These are phyloP conservation scores for Apotomis betuletana DNA, from an alignment of 2,888 invertebrate genomes.

Conservation along the genomic window DNA sequence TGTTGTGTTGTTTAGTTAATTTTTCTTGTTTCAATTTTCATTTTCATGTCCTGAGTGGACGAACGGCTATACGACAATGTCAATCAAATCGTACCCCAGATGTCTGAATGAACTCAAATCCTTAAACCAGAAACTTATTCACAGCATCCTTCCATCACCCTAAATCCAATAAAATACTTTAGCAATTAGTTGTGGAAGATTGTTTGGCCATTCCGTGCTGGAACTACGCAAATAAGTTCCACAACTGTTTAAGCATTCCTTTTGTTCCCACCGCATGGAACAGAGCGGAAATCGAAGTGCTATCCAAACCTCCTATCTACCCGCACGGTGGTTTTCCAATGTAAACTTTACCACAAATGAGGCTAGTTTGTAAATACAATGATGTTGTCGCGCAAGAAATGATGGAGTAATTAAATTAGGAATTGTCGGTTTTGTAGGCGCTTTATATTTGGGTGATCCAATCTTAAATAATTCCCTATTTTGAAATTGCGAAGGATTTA, in stretches of 20 bases:
- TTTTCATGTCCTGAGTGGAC: no score
- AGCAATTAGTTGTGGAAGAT: slow-evolving; percentile 27
- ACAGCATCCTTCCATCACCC: not conserved
- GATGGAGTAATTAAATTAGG: not conserved
- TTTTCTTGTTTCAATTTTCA: no score
- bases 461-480: not conserved
- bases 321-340: not conserved
- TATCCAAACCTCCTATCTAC: slow-evolving; percentile 5
- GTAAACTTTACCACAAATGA: not conserved
- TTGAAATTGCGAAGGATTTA: no score
- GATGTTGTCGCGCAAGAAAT: not conserved
- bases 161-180: slow-evolving; percentile 25
- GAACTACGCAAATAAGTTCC: slow-evolving; percentile 23
- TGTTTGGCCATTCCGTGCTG: slow-evolving; percentile 11
- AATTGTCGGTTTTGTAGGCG: not conserved
- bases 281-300: not conserved
- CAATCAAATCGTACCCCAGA: no score
- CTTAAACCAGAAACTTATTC: not conserved
- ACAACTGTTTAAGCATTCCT: slow-evolving; percentile 20
- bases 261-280: slow-evolving; percentile 3
- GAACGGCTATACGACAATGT: no score
- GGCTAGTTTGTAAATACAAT: not conserved
- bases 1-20: no score
- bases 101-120: no score
- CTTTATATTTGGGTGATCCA: slow-evolving; percentile 12